Percentiles rank a stretch among this genome's conserved stretches.
Evolutionary conservation across 1,140 invertebrate genomes (phyloP).

Genomic region (Maconellicoccus hirsutus): DNA sequence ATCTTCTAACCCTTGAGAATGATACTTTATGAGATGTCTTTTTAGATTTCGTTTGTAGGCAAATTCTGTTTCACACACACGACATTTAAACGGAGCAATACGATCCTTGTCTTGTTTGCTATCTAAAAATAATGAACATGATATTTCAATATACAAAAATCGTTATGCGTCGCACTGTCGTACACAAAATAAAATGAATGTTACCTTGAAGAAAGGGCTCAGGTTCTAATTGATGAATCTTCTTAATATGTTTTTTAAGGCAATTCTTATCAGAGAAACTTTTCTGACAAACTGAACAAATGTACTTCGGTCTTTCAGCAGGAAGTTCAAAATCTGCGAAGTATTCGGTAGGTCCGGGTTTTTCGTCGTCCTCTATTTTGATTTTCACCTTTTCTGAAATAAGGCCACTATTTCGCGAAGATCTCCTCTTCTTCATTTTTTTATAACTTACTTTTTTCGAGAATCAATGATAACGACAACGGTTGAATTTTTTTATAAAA

Average conservation of each 20-base stretch:
- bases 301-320: conserved; percentile 9
- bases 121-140: too few relatives aligned
- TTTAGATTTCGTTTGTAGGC: conserved; percentile 9
- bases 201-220: neutral
- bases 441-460: too few relatives aligned
- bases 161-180: neutral
- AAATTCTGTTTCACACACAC: conserved; percentile 16
- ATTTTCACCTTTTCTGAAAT: neutral
- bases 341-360: neutral
- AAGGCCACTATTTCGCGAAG: neutral
- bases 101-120: neutral
- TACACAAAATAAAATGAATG: neutral
- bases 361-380: neutral
- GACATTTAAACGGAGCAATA: neutral
- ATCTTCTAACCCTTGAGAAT: conserved; percentile 12
- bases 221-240: conserved; percentile 6
- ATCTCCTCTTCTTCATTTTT: neutral
- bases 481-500: too few relatives aligned
- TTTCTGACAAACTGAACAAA: conserved; percentile 5
- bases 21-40: conserved; percentile 11
- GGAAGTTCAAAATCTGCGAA: neutral
- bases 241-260: conserved; percentile 10
- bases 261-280: conserved; percentile 12
- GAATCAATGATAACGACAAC: too few relatives aligned
- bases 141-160: neutral